Percentiles rank a stretch among this genome's conserved stretches.
These are phyloP conservation scores for Dromiciops gliroides DNA, from an alignment of 2,113 vertebrate genomes.

Conservation along the genomic window DNA sequence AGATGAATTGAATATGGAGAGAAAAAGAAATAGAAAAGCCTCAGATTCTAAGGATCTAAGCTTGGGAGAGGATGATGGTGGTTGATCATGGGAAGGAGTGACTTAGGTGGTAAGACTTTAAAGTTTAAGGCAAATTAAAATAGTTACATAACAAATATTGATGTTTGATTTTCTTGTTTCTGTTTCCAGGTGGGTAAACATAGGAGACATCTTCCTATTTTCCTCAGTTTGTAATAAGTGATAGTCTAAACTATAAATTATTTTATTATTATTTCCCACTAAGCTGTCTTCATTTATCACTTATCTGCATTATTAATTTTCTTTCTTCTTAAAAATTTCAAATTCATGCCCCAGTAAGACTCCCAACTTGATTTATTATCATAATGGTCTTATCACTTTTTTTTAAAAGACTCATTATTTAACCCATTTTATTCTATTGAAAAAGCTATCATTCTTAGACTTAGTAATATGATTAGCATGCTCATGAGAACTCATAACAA, in stretches of 20 bases:
- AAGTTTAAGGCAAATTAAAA: background rate
- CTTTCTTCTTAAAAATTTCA: background rate
- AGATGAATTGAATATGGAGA: background rate
- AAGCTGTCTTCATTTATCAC: background rate
- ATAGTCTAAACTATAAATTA: background rate
- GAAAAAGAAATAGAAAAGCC: background rate
- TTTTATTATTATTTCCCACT: no score
- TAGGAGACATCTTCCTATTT: background rate
- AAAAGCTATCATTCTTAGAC: background rate
- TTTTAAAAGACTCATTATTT: background rate
- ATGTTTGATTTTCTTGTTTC: conserved; percentile 1
- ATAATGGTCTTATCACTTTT: background rate
- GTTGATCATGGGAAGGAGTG: background rate
- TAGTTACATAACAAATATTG: background rate
- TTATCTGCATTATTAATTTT: background rate
- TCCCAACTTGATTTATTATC: background rate
- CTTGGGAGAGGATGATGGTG: rapidly evolving
- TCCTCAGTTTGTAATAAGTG: conserved; percentile 11
- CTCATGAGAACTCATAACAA: background rate
- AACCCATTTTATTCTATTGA: background rate
- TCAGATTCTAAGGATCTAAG: background rate
- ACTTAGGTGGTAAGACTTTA: background rate
- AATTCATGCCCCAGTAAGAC: background rate
- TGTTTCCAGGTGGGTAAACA: background rate
- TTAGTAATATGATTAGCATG: background rate